Evolutionary conservation across 2,888 invertebrate species (phyloP).

Genomic region (Colletes collaris): DNA sequence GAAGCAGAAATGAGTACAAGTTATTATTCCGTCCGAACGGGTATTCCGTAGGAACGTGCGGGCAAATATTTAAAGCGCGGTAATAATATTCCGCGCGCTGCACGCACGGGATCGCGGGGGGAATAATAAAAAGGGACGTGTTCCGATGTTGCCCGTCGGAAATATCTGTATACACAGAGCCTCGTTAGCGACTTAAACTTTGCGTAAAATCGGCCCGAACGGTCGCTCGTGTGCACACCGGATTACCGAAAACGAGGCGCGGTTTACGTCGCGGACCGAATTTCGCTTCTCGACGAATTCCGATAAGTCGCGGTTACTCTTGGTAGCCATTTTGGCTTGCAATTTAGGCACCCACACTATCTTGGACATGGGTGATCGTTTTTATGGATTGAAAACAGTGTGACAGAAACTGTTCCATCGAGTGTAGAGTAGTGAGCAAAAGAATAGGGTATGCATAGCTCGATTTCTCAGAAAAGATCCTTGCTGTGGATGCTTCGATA

Average conservation of each 20-base stretch:
- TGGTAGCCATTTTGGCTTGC: too few relatives aligned
- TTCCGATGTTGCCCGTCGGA: constrained; percentile 12
- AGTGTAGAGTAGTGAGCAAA: too few relatives aligned
- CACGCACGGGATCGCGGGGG: constrained; percentile 36
- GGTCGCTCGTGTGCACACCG: too few relatives aligned
- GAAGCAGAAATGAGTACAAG: too few relatives aligned
- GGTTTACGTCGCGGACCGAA: not conserved
- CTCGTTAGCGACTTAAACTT: constrained; percentile 49
- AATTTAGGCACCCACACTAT: too few relatives aligned
- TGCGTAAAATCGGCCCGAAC: constrained; percentile 1
- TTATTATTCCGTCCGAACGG: constrained; percentile 38
- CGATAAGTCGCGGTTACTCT: too few relatives aligned
- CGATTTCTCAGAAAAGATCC: too few relatives aligned
- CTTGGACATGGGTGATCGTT: too few relatives aligned
- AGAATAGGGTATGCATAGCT: too few relatives aligned
- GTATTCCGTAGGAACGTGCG: constrained; percentile 29
- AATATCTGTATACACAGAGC: constrained; percentile 57
- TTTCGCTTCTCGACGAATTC: not conserved
- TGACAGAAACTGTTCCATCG: too few relatives aligned
- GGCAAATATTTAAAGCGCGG: constrained; percentile 53
- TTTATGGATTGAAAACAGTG: too few relatives aligned
- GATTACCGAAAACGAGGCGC: not conserved
- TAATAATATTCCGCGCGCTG: constrained; percentile 60
- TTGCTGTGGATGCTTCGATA: too few relatives aligned
- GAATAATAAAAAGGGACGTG: constrained; percentile 60